phyloP scores from a whole-genome alignment of 1,140 invertebrate species.

The Conus ventricosus region DNA sequence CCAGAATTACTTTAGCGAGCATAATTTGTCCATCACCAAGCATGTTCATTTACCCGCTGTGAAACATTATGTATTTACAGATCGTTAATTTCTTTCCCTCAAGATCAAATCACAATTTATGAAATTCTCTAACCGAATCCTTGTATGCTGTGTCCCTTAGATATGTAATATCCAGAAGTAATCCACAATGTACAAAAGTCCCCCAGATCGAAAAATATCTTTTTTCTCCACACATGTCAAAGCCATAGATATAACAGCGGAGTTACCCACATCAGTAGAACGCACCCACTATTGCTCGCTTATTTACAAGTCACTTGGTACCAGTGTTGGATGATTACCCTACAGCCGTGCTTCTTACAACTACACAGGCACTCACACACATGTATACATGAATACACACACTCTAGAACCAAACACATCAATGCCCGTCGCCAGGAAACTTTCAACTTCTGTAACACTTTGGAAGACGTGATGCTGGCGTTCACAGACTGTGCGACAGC shows the following conservation, averaged over 20 bases:
- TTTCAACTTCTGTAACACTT: background rate
- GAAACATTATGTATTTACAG: background rate
- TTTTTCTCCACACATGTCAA: background rate
- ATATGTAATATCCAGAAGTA: background rate
- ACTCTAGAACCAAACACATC: background rate
- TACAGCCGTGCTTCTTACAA: background rate
- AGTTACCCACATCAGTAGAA: background rate
- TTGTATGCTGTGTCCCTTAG: background rate
- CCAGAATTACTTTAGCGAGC: background rate
- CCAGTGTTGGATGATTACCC: too few species aligned
- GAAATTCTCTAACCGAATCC: background rate
- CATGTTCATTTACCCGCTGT: background rate
- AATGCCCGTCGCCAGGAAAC: background rate
- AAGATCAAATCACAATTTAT: background rate
- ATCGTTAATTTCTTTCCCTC: background rate
- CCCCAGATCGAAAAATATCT: background rate
- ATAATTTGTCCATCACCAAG: background rate
- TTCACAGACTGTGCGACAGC: too few species aligned
- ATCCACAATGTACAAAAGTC: background rate
- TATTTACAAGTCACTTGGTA: too few species aligned
- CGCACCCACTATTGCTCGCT: too few species aligned
- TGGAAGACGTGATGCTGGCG: too few species aligned
- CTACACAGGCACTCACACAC: slow-evolving; percentile 7
- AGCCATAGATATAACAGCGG: background rate
- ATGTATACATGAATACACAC: background rate